Conservation (phyloP, 1,140 invertebrate species). For the Hylaeus volcanicus region DNA sequence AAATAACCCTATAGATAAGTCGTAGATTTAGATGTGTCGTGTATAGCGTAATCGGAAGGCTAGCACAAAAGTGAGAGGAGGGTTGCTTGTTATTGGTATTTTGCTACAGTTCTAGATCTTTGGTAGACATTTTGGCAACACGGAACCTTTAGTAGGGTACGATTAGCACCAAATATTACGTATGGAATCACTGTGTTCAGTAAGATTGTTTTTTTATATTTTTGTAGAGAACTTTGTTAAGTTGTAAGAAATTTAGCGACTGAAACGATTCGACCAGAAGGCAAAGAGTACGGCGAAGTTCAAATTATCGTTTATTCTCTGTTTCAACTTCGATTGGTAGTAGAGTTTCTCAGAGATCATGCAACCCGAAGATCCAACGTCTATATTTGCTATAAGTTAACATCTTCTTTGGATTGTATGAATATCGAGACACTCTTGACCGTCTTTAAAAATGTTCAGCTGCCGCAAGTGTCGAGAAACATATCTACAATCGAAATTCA, state of each 20-base stretch:
- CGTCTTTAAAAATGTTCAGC: constrained; percentile 4
- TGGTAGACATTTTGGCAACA: constrained; percentile 5
- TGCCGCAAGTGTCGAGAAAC: constrained; percentile 1
- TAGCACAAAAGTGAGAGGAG: constrained; percentile 14
- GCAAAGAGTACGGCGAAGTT: background rate
- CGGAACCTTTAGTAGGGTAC: constrained; percentile 38
- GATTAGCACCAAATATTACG: constrained; percentile 52
- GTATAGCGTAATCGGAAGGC: background rate
- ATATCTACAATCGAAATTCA: constrained; percentile 20
- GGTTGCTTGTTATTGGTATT: constrained; percentile 32
- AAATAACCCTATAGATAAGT: constrained; percentile 24
- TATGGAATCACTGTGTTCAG: constrained; percentile 55
- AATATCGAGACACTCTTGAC: too few species aligned
- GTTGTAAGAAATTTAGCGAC: constrained; percentile 15
- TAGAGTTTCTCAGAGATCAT: background rate
- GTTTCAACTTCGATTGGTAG: background rate
- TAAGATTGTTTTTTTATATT: constrained; percentile 51
- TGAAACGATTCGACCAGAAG: background rate
- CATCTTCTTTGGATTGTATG: background rate
- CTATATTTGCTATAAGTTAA: background rate
- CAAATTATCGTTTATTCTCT: background rate
- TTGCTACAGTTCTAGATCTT: constrained; percentile 3
- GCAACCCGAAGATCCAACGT: background rate
- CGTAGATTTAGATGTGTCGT: constrained; percentile 20
- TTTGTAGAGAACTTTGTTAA: constrained; percentile 26